Evolutionary conservation across 2,113 vertebrate species (phyloP).

Genomic region (Lepidothrix coronata): DNA sequence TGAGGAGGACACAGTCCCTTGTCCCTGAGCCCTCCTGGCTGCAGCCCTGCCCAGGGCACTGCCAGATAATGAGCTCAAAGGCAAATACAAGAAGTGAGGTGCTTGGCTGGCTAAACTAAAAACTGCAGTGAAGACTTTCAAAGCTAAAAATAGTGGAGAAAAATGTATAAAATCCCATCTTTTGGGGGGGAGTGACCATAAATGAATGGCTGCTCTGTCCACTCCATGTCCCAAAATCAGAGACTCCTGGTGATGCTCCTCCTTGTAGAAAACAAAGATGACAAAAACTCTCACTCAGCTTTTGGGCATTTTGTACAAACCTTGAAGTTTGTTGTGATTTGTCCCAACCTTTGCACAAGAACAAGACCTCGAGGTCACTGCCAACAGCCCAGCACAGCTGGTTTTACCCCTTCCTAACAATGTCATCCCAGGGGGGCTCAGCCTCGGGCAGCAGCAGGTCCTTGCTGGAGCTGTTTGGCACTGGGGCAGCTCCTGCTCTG

Average conservation of each 20-base stretch:
- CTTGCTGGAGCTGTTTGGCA: not conserved
- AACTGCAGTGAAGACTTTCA: not conserved
- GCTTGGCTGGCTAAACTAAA: not conserved
- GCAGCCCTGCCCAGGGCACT: not conserved
- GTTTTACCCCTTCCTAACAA: not conserved
- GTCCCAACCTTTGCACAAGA: not conserved
- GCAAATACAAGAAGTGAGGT: accelerated
- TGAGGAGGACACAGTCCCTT: too few relatives aligned
- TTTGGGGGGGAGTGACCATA: too few relatives aligned
- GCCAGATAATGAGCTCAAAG: not conserved
- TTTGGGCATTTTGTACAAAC: not conserved
- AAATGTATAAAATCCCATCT: not conserved
- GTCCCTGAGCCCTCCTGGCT: not conserved
- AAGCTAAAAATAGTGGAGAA: not conserved
- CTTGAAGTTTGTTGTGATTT: not conserved
- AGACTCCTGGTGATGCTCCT: too few relatives aligned
- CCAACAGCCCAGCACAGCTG: accelerated
- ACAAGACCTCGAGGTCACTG: not conserved
- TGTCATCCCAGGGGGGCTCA: not conserved
- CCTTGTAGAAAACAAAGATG: not conserved
- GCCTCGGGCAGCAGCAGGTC: not conserved
- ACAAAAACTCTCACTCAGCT: not conserved
- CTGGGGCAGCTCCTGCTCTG: not conserved
- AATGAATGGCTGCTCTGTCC: not conserved
- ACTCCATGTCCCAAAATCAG: not conserved